A percentile compares a stretch with the other conserved stretches of the same genome.
Evolutionary conservation across 1,140 invertebrate species (phyloP).

Genomic region (Anastatus disparis): DNA sequence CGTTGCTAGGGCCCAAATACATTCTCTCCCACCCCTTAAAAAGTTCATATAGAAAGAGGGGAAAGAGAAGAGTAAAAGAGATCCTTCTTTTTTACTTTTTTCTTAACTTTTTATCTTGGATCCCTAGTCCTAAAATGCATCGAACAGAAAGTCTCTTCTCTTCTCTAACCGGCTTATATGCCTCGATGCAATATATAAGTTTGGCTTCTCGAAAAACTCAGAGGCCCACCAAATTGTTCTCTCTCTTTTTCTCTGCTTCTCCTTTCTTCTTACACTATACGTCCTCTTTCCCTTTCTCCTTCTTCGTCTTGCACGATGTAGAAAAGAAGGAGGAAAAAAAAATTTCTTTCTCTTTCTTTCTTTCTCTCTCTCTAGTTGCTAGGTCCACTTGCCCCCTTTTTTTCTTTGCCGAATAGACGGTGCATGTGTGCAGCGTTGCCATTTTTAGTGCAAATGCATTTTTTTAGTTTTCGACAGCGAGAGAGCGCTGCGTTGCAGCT

Average conservation of each 20-base stretch:
- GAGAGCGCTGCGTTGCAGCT: background rate
- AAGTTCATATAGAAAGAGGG: constrained; percentile 8
- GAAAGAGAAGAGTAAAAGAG: background rate
- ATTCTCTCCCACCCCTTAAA: constrained; percentile 20
- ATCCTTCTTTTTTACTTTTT: too few relatives aligned
- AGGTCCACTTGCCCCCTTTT: constrained; percentile 62
- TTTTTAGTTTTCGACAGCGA: constrained; percentile 19
- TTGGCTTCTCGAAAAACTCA: too few relatives aligned
- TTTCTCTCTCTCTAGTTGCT: constrained; percentile 57
- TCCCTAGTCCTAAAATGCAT: constrained; percentile 64
- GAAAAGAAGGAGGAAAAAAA: constrained; percentile 3
- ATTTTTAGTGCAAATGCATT: constrained; percentile 38
- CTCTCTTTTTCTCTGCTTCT: constrained; percentile 5
- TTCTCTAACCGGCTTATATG: constrained; percentile 53
- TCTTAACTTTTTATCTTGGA: too few relatives aligned
- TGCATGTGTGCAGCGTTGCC: constrained; percentile 41
- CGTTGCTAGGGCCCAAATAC: constrained; percentile 61
- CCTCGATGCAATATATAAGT: constrained; percentile 13
- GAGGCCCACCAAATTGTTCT: constrained; percentile 26
- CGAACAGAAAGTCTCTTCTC: constrained; percentile 40
- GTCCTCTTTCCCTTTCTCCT: background rate
- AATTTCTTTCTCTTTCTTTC: constrained; percentile 41
- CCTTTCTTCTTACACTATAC: constrained; percentile 18
- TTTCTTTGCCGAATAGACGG: constrained; percentile 48
- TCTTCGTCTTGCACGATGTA: background rate